Evolutionary conservation across 1,140 invertebrate genomes (phyloP).

Genomic region (Diplogasteroides magnus): DNA sequence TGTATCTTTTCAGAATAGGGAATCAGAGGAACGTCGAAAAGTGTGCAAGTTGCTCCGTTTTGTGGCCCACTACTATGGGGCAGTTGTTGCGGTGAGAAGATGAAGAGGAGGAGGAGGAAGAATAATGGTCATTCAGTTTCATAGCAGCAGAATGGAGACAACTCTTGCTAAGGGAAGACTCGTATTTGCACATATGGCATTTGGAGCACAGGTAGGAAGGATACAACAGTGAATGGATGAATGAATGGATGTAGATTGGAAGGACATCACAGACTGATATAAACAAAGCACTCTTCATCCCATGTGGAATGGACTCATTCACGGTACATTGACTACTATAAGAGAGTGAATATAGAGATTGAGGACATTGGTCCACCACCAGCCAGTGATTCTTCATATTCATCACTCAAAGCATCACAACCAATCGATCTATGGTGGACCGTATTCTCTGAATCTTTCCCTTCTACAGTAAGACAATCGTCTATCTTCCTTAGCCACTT

Average conservation of each 20-base stretch:
- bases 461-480: not conserved
- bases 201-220: not conserved
- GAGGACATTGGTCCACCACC: not conserved
- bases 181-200: not conserved
- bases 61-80: not conserved
- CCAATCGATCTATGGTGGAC: not conserved
- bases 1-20: not conserved
- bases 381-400: not conserved
- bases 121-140: not conserved
- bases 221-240: not conserved
- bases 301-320: not conserved
- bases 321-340: not conserved
- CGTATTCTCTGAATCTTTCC: not conserved
- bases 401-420: not conserved
- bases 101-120: no score
- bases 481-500: no score
- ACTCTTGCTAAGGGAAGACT: not conserved
- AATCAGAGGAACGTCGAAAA: not conserved
- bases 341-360: not conserved
- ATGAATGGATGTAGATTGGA: not conserved
- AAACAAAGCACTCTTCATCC: not conserved
- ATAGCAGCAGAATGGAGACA: not conserved
- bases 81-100: not conserved
- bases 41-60: not conserved
- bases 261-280: not conserved